phyloP scores from a whole-genome alignment of 2,797 vertebrate genomes.

The Muraenolepis orangiensis region DNA sequence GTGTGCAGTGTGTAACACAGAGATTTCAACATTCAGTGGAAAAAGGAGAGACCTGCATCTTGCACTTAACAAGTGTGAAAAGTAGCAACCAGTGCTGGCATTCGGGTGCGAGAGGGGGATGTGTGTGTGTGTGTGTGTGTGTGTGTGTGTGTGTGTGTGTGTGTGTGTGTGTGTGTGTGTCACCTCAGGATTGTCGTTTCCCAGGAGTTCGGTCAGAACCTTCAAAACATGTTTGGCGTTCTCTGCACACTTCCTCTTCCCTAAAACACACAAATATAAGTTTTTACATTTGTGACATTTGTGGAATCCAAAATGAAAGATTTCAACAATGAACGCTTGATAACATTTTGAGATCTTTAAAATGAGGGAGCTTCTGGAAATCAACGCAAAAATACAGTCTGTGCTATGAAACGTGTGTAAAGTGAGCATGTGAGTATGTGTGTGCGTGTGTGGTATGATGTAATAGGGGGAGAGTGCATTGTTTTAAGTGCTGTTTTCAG shows the following conservation, averaged over 20 bases:
- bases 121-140: background rate
- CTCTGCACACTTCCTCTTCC: slow-evolving; percentile 87
- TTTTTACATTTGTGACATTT: background rate
- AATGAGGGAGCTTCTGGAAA: background rate
- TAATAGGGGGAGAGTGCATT: background rate
- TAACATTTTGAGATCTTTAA: background rate
- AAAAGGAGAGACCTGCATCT: background rate
- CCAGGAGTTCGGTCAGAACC: slow-evolving; percentile 90
- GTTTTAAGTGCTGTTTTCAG: background rate
- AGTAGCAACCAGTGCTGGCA: background rate
- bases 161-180: slow-evolving; percentile 16
- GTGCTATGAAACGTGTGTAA: background rate
- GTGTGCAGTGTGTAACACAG: background rate
- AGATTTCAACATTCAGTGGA: background rate
- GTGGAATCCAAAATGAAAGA: background rate
- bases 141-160: background rate
- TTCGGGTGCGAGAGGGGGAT: background rate
- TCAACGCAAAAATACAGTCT: background rate
- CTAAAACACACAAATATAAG: slow-evolving; percentile 62
- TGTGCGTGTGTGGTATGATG: background rate
- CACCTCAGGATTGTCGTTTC: slow-evolving; percentile 94
- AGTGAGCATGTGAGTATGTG: background rate
- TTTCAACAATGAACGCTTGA: background rate
- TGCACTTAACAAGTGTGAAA: background rate
- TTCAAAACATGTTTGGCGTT: slow-evolving; percentile 83